Evolutionary conservation across 2,797 vertebrate genomes (phyloP), one percentile per base, ranked within the genome.

Genomic region (Margarornis squamiger): DNA sequence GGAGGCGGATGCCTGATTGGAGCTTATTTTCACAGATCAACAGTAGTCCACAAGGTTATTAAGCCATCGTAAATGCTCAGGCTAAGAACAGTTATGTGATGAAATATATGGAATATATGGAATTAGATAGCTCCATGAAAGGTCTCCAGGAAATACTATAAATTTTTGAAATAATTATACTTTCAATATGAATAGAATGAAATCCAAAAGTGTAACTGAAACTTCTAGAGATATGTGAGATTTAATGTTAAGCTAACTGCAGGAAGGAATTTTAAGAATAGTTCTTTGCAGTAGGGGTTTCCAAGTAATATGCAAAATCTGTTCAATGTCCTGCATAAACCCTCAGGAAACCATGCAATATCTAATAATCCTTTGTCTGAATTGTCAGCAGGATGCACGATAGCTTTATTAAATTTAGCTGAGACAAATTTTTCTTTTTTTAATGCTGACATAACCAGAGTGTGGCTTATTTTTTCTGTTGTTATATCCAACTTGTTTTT

Each of bases 391-490:
- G 34, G 52, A 81, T 5, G 1, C 34, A 54, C 61, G 19, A 29
- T 9, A 68, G 3, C 7, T 61, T 38, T 36, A 49, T n/a, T 72
- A 81, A 61, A 58, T 81, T 32, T 49, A 68, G 5, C 16, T 57
- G 30, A 85, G 41, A 22, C 7, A 65, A 52, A 41, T 30, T 0
- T 61, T 22, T 14, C 26, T 68, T 61, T 77, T 54, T 73, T 77
- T 45, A 72, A 61, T 61, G 7, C 5, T 52, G 21, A 19, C 10
- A 75, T 52, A 71, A 14, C 2, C 3, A 46, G 23, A 67, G 8
- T 2, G 10, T 7, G 1, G 0, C 2, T 15, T 19, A 32, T 24
- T 57, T 65, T 29, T 26, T 9, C 8, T 51, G 5, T 20, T 51
- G 5, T 55, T 77, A 27, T 55, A 43, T 63, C 55, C 4, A 71